Conservation (phyloP, 2,888 invertebrate species). For the Drosophila merina region DNA sequence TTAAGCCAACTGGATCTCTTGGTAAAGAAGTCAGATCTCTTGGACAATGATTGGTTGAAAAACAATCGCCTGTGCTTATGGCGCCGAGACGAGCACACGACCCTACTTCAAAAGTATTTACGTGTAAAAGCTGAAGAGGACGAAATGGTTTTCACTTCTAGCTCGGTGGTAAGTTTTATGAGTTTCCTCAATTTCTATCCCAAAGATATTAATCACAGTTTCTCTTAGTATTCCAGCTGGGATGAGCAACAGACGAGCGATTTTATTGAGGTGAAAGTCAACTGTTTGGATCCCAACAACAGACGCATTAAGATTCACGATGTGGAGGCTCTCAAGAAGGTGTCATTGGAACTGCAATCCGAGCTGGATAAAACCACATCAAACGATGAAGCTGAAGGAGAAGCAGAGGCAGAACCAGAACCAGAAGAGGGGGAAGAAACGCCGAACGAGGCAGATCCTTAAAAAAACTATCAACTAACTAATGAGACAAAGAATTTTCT, state of each 20-base stretch:
- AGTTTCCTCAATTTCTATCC: not conserved
- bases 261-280: constrained; percentile 81
- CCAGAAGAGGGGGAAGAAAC: constrained; percentile 44
- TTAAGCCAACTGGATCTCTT: constrained; percentile 69
- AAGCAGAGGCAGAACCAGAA: constrained; percentile 41
- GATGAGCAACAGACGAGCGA: constrained; percentile 83
- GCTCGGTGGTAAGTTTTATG: constrained; percentile 81
- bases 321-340: constrained; percentile 62
- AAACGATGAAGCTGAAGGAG: constrained; percentile 47
- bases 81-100: constrained; percentile 82
- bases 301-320: constrained; percentile 80
- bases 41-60: constrained; percentile 72
- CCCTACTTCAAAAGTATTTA: constrained; percentile 83
- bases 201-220: not conserved
- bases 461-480: constrained; percentile 40
- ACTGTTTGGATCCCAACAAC: constrained; percentile 78
- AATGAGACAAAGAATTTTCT: constrained; percentile 33
- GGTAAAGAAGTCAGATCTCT: constrained; percentile 81
- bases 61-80: constrained; percentile 83
- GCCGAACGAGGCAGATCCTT: constrained; percentile 31
- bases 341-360: constrained; percentile 56
- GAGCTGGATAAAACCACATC: constrained; percentile 7
- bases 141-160: constrained; percentile 82
- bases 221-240: constrained; percentile 83
- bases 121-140: constrained; percentile 80